Evolutionary conservation across 2,888 invertebrate genomes (phyloP).

Genomic region (Nephrotoma guestfalica): DNA sequence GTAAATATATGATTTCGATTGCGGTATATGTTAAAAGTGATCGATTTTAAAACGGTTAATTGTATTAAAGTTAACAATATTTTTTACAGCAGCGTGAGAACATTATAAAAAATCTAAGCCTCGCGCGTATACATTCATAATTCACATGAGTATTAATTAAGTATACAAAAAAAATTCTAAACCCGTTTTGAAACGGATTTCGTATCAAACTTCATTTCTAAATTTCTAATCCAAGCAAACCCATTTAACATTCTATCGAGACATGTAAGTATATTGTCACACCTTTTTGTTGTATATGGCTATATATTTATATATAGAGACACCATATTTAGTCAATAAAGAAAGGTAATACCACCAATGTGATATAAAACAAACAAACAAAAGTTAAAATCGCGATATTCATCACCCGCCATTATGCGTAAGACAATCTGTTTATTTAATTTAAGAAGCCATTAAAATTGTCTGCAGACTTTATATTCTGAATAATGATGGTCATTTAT

Average conservation of each 20-base stretch:
- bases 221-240: neutral
- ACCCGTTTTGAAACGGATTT: neutral
- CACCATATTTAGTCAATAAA: neutral
- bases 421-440: neutral
- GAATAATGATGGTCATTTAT: neutral
- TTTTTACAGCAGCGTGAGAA: neutral
- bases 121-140: neutral
- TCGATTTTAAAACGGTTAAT: neutral
- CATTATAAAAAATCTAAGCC: neutral
- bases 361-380: neutral
- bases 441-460: neutral
- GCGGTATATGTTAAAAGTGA: neutral
- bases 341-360: neutral
- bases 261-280: neutral
- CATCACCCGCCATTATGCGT: neutral
- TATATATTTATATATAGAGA: neutral
- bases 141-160: neutral
- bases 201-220: neutral
- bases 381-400: neutral
- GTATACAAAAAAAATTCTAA: neutral
- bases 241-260: too few species aligned
- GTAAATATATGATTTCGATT: neutral
- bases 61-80: neutral
- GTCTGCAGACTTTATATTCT: neutral
- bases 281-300: neutral